Evolutionary conservation across 92 coral and sea anemone species (phyloP).

Genomic region (Chrysogorgia sp.): DNA sequence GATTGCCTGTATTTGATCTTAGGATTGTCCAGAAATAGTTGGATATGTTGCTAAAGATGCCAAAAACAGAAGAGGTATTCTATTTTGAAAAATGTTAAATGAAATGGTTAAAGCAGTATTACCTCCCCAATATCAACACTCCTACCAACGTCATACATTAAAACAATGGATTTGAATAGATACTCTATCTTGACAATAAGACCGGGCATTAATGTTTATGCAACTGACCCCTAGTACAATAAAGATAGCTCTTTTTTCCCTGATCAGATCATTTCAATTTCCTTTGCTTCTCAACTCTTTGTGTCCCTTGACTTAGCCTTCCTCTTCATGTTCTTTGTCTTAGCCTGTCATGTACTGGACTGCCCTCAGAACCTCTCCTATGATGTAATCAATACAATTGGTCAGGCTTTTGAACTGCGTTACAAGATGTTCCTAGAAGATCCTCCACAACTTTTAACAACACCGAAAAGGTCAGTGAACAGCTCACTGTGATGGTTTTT

Average conservation of each 20-base stretch:
- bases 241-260: too few relatives aligned
- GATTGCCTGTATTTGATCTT: too few relatives aligned
- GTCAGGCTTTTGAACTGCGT: constrained; percentile 97
- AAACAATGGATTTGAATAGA: too few relatives aligned
- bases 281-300: too few relatives aligned
- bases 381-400: constrained; percentile 96
- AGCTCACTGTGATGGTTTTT: not conserved
- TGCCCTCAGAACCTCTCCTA: constrained; percentile 93
- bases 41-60: constrained; percentile 97
- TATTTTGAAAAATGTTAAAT: too few relatives aligned
- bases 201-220: too few relatives aligned
- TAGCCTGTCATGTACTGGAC: constrained; percentile 93
- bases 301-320: not conserved
- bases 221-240: too few relatives aligned
- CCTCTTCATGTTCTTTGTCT: not conserved
- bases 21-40: constrained; percentile 97
- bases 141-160: too few relatives aligned
- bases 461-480: constrained; percentile 76
- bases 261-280: too few relatives aligned
- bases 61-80: constrained; percentile 87
- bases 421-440: constrained; percentile 94
- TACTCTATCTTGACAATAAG: too few relatives aligned
- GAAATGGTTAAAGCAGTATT: not conserved
- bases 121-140: too few relatives aligned
- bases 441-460: constrained; percentile 94